A percentile compares a stretch with the other conserved stretches of the same genome.
phyloP scores from a whole-genome alignment of 2,113 vertebrate genomes.

The human region DNA sequence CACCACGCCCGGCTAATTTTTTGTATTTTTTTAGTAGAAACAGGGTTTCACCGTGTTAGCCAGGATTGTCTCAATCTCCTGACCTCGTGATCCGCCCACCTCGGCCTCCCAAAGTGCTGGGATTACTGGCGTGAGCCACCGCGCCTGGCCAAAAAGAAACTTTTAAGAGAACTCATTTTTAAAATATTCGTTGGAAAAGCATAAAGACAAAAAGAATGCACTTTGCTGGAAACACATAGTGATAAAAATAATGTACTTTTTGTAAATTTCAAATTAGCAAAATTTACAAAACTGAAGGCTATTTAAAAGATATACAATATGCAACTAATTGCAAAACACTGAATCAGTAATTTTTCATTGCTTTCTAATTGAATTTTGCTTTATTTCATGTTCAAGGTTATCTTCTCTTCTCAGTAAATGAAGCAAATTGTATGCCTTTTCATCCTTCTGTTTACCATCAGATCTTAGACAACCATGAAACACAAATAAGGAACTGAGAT shows the following conservation, averaged over 20 bases:
- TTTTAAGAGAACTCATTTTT: background rate
- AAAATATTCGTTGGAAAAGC: background rate
- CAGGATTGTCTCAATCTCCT: too few relatives aligned
- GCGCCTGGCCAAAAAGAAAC: background rate
- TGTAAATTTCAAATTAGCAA: slow-evolving; percentile 15
- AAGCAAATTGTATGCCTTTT: slow-evolving; percentile 51
- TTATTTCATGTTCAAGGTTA: slow-evolving; percentile 24
- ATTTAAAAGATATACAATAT: background rate
- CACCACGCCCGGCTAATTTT: too few relatives aligned
- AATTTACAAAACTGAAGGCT: background rate
- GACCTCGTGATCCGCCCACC: too few relatives aligned
- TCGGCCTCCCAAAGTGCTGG: too few relatives aligned
- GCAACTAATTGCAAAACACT: background rate
- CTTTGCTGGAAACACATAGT: background rate
- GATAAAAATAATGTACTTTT: background rate
- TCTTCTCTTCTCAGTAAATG: background rate
- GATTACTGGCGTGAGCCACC: too few relatives aligned
- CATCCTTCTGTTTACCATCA: slow-evolving; percentile 61
- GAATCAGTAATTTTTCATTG: background rate
- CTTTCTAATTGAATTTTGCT: slow-evolving; percentile 14
- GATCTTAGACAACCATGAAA: slow-evolving; percentile 67
- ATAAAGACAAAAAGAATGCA: background rate
- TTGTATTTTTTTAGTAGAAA: too few relatives aligned
- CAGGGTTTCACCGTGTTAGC: too few relatives aligned
- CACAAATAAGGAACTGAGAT: slow-evolving; percentile 72